phyloP scores from a whole-genome alignment of 2,888 invertebrate genomes.

The Dendrolimus pini region DNA sequence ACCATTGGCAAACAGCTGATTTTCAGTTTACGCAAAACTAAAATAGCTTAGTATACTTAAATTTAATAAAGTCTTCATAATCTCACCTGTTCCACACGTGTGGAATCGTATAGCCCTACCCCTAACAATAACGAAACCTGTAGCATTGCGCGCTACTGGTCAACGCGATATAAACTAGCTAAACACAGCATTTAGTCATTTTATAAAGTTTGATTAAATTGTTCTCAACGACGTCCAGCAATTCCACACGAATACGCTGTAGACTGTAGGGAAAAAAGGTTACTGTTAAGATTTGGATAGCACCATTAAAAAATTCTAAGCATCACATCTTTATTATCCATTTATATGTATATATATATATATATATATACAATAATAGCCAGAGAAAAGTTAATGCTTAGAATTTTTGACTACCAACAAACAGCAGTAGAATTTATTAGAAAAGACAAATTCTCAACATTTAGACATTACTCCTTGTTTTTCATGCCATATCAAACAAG shows the following conservation, averaged over 20 bases:
- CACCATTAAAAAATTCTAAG: constrained; percentile 62
- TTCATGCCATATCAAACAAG: background rate
- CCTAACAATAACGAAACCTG: constrained; percentile 74
- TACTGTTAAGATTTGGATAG: constrained; percentile 66
- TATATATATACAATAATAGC: constrained; percentile 1
- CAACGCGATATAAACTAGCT: constrained; percentile 72
- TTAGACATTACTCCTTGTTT: background rate
- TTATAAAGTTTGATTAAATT: constrained; percentile 56
- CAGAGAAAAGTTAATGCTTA: constrained; percentile 38
- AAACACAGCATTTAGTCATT: constrained; percentile 67
- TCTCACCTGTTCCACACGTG: constrained; percentile 74
- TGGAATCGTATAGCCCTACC: constrained; percentile 66
- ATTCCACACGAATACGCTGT: constrained; percentile 69
- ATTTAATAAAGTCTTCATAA: constrained; percentile 66
- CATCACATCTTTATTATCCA: constrained; percentile 26
- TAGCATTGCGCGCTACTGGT: constrained; percentile 78
- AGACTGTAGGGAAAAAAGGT: constrained; percentile 77
- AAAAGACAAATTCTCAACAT: background rate
- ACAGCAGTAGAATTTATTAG: constrained; percentile 13
- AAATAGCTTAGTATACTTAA: constrained; percentile 53
- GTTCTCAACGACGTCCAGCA: constrained; percentile 69
- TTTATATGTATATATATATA: background rate
- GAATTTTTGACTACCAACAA: constrained; percentile 64
- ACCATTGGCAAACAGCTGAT: constrained; percentile 25
- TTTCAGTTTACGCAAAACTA: constrained; percentile 43